Percentiles rank a stretch among this genome's conserved stretches.
These are phyloP conservation scores for Cerastoderma edule DNA, from an alignment of 2,888 invertebrate genomes.

Conservation along the genomic window DNA sequence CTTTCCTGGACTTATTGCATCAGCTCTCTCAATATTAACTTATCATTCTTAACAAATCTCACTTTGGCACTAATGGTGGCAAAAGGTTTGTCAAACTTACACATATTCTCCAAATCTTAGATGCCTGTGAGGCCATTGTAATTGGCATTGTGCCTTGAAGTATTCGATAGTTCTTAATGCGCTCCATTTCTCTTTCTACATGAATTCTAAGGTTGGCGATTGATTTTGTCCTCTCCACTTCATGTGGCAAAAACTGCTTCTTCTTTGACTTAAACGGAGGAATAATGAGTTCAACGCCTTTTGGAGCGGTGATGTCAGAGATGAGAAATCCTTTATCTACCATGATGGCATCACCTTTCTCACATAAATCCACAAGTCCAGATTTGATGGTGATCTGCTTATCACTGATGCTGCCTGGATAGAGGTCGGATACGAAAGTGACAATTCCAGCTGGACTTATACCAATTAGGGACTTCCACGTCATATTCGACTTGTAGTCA, in stretches of 20 bases:
- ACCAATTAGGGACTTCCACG: constrained; percentile 46
- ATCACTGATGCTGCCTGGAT: constrained; percentile 37
- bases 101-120: constrained; percentile 35
- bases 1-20: too few species aligned
- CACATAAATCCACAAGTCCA: constrained; percentile 49
- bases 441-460: constrained; percentile 46
- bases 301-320: constrained; percentile 36
- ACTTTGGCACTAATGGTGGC: too few species aligned
- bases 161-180: constrained; percentile 35
- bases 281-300: constrained; percentile 22
- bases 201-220: constrained; percentile 38
- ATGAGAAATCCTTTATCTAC: constrained; percentile 61
- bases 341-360: constrained; percentile 52
- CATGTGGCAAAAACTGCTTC: constrained; percentile 30
- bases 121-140: constrained; percentile 8
- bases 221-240: constrained; percentile 32
- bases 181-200: constrained; percentile 37
- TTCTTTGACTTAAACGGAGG: constrained; percentile 29
- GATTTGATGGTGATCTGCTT: constrained; percentile 40
- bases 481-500: constrained; percentile 49
- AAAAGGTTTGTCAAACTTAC: constrained; percentile 22
- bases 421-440: constrained; percentile 40
- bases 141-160: constrained; percentile 40
- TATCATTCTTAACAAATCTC: too few species aligned
- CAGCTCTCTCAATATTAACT: too few species aligned